Base-by-base conservation (phyloP, 2,888 invertebrate species). In the Allacma fusca region DNA sequence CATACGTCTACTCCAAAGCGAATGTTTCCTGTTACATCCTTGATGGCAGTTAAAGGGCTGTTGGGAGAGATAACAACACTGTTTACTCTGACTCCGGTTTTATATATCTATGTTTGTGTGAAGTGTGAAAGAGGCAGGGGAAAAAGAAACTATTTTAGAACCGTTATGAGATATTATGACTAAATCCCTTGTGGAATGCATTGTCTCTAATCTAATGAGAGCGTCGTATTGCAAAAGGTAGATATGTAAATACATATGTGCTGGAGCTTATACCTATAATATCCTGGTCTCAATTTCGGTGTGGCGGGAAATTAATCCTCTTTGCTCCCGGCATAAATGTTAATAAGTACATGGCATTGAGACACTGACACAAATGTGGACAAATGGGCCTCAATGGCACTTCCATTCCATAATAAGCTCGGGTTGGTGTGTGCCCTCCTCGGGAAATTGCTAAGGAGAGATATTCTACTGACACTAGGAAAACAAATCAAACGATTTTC, bases 291-390 rank as follows among this genome's bases (percentile, higher is more conserved):
- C 50, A 16, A 16, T 50, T 50, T 16, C n/a, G 19, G n/a, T 9
- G 4, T 9, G 2, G 19, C 50, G 50, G 50, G 50, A 50, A 50
- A 50, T 50, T 50, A 50, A n/a, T 50, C 50, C 16, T 4, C 4
- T 50, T 50, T 50, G 50, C 19, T 50, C 50, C 50, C 5, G 1
- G 16, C 50, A 50, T 50, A 12, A 50, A 50, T 50, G 2, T 19
- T 50, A n/a, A n/a, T 19, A 50, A 4, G 9, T 34, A 34, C 1
- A 40, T 71, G 72, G 29, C 72, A 72, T 29, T 64, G 73, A 74
- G 74, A 65, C 74, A 74, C 65, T 74, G 74, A 67, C 74, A 74
- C 65, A 74, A 43, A 74, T 65, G 44, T 28, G 34, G 64, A 65
- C 74, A 65, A 44, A 65, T 74, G 65, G 34, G 5, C 34, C 34